Percentiles rank a stretch among this genome's conserved stretches.
Conservation (phyloP, 53 echinoderm and acorn worm genomes). For the Temnopleurus reevesii region DNA sequence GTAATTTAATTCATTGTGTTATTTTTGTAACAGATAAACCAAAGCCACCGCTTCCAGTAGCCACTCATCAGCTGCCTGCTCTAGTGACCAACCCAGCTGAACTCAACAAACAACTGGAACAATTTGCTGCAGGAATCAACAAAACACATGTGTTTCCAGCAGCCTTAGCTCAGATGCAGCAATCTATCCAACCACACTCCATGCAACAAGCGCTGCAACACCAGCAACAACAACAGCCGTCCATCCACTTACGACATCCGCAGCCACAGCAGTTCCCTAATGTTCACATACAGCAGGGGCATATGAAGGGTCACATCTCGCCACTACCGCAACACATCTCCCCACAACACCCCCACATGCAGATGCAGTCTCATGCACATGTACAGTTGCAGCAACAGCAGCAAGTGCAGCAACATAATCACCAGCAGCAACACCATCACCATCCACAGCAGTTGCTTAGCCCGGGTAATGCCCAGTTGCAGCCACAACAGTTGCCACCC, state of each 20-base stretch:
- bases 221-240: conserved; percentile 58
- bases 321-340: conserved; percentile 51
- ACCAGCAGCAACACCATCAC: conserved; percentile 55
- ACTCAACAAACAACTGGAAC: conserved; percentile 56
- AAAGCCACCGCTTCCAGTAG: conserved; percentile 50
- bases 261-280: conserved; percentile 55
- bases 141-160: conserved; percentile 46
- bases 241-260: conserved; percentile 55
- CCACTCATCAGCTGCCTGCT: conserved; percentile 49
- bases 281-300: conserved; percentile 55
- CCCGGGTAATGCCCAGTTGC: conserved; percentile 11
- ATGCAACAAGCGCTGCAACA: conserved; percentile 57
- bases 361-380: conserved; percentile 48
- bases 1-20: too few species aligned
- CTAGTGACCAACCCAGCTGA: conserved; percentile 40
- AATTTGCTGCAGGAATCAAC: conserved; percentile 36
- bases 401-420: conserved; percentile 7
- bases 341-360: conserved; percentile 55
- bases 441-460: conserved; percentile 36
- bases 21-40: conserved; percentile 29
- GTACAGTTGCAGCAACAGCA: conserved; percentile 63
- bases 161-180: conserved; percentile 55
- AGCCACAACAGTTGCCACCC: conserved; percentile 27
- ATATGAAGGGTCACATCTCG: conserved; percentile 8
- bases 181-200: conserved; percentile 58